Evolutionary conservation across 2,113 vertebrate species (phyloP).

Genomic region (cat (Felis catus)): DNA sequence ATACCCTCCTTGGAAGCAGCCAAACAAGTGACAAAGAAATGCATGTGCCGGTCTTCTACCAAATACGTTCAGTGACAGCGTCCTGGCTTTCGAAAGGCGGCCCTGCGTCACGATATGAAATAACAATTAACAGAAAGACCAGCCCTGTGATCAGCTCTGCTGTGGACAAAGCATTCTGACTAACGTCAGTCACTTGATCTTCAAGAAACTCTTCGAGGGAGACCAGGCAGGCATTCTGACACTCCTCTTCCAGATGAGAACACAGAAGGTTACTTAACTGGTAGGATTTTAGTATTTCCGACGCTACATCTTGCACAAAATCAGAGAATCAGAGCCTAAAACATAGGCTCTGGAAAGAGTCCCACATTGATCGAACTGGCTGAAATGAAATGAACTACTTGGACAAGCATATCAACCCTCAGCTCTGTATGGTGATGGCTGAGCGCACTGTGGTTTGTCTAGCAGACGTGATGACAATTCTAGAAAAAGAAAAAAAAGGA

Average conservation of each 20-base stretch:
- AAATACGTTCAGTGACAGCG: background rate
- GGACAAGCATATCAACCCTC: background rate
- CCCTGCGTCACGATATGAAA: background rate
- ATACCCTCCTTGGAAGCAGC: background rate
- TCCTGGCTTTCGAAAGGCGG: background rate
- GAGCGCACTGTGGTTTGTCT: background rate
- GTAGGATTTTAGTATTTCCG: background rate
- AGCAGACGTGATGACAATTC: background rate
- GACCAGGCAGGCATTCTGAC: rapidly evolving
- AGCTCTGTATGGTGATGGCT: background rate
- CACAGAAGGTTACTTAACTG: background rate
- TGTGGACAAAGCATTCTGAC: background rate
- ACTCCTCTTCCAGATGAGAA: background rate
- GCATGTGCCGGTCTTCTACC: background rate
- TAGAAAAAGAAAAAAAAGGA: background rate
- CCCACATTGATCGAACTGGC: background rate
- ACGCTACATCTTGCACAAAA: background rate
- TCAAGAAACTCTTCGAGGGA: background rate
- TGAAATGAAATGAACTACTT: background rate
- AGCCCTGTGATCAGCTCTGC: background rate
- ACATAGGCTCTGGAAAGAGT: background rate
- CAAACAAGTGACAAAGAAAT: background rate
- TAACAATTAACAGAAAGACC: background rate
- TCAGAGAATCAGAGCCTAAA: background rate
- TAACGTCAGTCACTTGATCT: background rate